Percentiles rank a stretch among this genome's conserved stretches.
These are phyloP conservation scores for Onychorhynchus coronatus DNA, from an alignment of 2,113 vertebrate species.

Conservation along the genomic window DNA sequence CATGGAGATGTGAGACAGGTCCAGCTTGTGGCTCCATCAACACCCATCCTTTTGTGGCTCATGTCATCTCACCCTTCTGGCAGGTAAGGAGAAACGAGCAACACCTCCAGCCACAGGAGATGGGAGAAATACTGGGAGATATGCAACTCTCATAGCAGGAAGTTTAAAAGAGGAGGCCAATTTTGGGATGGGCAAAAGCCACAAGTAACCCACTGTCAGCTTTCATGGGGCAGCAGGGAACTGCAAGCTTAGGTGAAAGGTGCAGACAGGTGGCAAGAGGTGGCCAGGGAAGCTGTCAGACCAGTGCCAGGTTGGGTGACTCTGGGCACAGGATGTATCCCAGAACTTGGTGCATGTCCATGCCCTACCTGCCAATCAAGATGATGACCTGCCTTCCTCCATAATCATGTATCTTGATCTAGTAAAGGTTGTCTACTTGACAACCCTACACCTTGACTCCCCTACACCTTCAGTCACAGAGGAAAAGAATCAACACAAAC, in stretches of 20 bases:
- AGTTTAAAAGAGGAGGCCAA: not conserved
- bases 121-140: not conserved
- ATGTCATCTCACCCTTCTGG: not conserved
- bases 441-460: not conserved
- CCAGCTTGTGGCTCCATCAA: not conserved
- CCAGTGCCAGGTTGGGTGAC: accelerated
- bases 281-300: not conserved
- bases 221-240: not conserved
- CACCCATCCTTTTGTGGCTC: not conserved
- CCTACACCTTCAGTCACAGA: not conserved
- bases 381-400: not conserved
- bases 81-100: not conserved
- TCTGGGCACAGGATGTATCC: not conserved
- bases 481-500: not conserved
- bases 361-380: not conserved
- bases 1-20: accelerated
- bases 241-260: not conserved
- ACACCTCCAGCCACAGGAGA: not conserved
- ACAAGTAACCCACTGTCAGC: accelerated
- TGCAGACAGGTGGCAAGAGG: not conserved
- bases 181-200: not conserved
- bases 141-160: not conserved
- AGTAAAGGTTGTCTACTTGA: not conserved
- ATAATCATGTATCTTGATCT: not conserved
- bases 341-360: not conserved